Evolutionary conservation across 2,113 vertebrate species (phyloP), one percentile per base, ranked within the genome.

Genomic region (Egretta garzetta): DNA sequence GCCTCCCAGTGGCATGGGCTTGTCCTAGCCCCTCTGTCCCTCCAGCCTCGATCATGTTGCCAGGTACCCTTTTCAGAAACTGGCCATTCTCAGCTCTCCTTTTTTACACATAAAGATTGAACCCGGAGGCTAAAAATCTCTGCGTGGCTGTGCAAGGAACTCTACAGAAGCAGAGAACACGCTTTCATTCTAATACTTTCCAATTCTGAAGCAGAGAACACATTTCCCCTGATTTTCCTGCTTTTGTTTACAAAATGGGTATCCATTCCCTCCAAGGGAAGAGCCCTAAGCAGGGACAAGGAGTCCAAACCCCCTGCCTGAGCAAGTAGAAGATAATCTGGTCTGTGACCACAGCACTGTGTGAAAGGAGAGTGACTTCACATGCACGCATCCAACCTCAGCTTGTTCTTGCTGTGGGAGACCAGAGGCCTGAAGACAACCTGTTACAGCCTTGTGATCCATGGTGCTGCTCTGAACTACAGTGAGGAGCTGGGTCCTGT

Each of bases 31-130:
- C 30, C 35, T 74, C 33, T 2, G 24, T 35, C 17, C 58, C 72
- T 41, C 37, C 63, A 58, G 43, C 27, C 67, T 67, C 7, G 0
- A 43, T 1, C 1, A 0, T 12, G 39, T 10, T 74, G 50, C 71
- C 83, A 56, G 62, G 39, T 8, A 27, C 28, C 28, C 26, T 86
- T 49, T 75, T 26, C 74, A 77, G 41, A 76, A 72, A 19, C 37
- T 14, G 27, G 12, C 24, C 6, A 11, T 39, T 64, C 45, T 55
- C 52, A 28, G 56, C 26, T 75, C 28, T 82, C 20, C 30, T 35
- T 80, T 80, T 14, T 59, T 9, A 72, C 24, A 59, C 5, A 27
- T 11, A 28, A 43, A 86, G 17, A 62, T 7, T 67, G 79, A 84
- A 62, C 23, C 30, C 63, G 43, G 16, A 79, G 35, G 35, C 37